Evolutionary conservation across 2,113 vertebrate genomes (phyloP), one percentile per base, ranked within the genome.

Genomic region (Actinemys pallida): DNA sequence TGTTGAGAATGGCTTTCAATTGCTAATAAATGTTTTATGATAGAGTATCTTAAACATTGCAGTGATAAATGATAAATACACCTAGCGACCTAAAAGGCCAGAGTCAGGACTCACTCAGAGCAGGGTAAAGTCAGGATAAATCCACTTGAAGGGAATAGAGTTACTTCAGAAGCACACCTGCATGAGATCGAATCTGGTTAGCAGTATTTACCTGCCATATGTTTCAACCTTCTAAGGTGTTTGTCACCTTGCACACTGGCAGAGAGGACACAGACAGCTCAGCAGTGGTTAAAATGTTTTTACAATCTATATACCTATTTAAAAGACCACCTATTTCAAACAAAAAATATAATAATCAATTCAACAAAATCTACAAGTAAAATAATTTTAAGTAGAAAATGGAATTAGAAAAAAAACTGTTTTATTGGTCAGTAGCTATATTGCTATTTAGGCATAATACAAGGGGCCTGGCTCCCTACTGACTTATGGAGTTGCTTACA

Each of bases 401-500:
- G 31, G n/a, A 54, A 83, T 22, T 45, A 87, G 27, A 76, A 87
- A 90, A 87, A 87, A 27, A 69, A 9, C 17, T 5, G 11, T 84
- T 11, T 35, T 81, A 5, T 49, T 24, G 31, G 16, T 87, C 29
- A 81, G 20, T 83, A 76, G 56, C 76, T 92, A 81, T 62, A 29
- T 3, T 86, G 2, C 1, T 81, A 3, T n/a, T 90, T 91, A 86
- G 83, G 59, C 11, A 47, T n/a, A 49, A 39, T 0, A 0, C 56
- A 17, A 14, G 4, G 2, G 3, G 24, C 69, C 5, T 81, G 4
- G 35, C 11, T 62, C 29, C 62, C 14, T 8, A 69, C 14, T n/a
- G 62, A 35, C 14, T 69, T 69, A n/a, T 69, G 31, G 29, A 69
- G 56, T 14, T 25, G 25, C 31, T 69, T 69, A 16, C 16, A 13